Conservation (phyloP, 2,797 vertebrate species). For the Graptemys geographica region DNA sequence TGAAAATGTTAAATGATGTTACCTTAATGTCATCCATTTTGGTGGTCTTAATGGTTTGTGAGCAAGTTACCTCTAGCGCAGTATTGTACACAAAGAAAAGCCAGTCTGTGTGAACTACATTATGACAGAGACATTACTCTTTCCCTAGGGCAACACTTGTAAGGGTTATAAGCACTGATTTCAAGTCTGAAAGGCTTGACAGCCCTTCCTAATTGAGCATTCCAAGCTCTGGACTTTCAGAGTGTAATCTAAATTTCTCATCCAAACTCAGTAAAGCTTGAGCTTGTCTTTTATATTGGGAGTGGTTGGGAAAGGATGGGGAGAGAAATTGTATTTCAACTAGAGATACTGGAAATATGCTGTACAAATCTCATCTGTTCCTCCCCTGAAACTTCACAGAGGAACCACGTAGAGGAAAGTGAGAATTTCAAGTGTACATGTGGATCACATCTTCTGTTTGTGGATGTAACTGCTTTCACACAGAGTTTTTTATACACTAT, state of each 20-base stretch:
- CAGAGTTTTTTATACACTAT: not conserved
- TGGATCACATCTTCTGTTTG: not conserved
- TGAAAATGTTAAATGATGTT: not conserved
- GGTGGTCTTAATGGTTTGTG: not conserved
- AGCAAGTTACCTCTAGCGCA: not conserved
- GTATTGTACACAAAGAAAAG: fast-evolving
- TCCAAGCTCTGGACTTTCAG: not conserved
- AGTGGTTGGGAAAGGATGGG: not conserved
- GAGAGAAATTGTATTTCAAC: not conserved
- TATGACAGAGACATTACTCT: slow-evolving; percentile 4
- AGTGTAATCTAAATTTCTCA: slow-evolving; percentile 9
- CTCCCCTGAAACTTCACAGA: not conserved
- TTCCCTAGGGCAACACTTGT: not conserved
- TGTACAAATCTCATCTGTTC: not conserved
- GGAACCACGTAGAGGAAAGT: not conserved
- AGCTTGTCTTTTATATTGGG: not conserved
- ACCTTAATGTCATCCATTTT: not conserved
- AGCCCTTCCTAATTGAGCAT: not conserved
- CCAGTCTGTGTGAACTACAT: not conserved
- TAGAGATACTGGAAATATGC: not conserved
- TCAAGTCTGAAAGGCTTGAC: slow-evolving; percentile 22
- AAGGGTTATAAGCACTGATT: not conserved
- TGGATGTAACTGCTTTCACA: not conserved
- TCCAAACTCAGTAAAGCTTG: not conserved
- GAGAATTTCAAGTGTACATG: not conserved